phyloP scores from a whole-genome alignment of 2,888 invertebrate species.

The Agriopis aurantiaria region DNA sequence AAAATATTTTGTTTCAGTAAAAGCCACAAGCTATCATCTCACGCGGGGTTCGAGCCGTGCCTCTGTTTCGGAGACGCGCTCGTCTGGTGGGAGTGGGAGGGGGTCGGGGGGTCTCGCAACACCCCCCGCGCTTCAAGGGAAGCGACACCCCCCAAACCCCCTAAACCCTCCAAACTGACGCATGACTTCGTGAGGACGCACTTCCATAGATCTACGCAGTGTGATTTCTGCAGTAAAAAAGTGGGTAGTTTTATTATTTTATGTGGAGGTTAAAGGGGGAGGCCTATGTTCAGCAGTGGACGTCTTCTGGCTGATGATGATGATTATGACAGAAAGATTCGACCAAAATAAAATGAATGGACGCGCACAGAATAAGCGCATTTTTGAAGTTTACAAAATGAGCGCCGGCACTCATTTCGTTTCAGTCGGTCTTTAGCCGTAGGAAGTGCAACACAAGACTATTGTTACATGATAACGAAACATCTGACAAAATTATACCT shows the following conservation, averaged over 20 bases:
- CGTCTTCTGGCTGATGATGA: too few relatives aligned
- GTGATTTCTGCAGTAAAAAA: conserved; percentile 97
- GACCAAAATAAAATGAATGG: too few relatives aligned
- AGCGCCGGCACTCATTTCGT: too few relatives aligned
- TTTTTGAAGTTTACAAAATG: too few relatives aligned
- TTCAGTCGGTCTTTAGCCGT: too few relatives aligned
- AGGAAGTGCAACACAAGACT: too few relatives aligned
- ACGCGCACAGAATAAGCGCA: too few relatives aligned
- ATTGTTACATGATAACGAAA: too few relatives aligned
- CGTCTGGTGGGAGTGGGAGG: conserved; percentile 92
- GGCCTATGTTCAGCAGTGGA: too few relatives aligned
- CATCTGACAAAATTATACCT: too few relatives aligned
- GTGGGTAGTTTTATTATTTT: conserved; percentile 70
- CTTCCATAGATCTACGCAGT: conserved; percentile 95
- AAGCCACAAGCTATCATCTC: conserved; percentile 88
- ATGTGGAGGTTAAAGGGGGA: neutral
- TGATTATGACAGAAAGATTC: too few relatives aligned
- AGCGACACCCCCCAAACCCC: conserved; percentile 61
- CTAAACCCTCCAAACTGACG: conserved; percentile 66
- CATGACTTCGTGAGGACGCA: conserved; percentile 95
- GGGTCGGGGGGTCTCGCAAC: conserved; percentile 64
- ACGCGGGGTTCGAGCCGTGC: conserved; percentile 96
- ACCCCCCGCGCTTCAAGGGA: conserved; percentile 64
- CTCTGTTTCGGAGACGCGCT: conserved; percentile 97
- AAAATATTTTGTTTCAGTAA: conserved; percentile 79